phyloP scores from a whole-genome alignment of 2,113 vertebrate species.

The Colaptes auratus region DNA sequence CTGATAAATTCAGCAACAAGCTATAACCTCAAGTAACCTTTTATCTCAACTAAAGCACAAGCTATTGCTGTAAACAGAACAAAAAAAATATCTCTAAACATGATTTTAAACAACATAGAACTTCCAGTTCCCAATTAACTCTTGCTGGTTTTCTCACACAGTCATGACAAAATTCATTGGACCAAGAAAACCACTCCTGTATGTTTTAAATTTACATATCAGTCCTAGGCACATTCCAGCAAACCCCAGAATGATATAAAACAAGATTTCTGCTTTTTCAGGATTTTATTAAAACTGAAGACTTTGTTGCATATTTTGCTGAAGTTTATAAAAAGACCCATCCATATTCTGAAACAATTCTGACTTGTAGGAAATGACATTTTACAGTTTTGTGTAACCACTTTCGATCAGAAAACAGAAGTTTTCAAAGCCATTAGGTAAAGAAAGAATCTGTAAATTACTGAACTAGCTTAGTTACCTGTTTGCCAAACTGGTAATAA shows the following conservation, averaged over 20 bases:
- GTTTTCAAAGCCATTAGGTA: neutral
- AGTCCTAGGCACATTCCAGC: neutral
- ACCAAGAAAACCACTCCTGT: neutral
- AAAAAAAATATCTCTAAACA: rapidly evolving
- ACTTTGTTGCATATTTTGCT: neutral
- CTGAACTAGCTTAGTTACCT: neutral
- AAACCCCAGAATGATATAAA: neutral
- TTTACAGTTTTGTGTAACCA: neutral
- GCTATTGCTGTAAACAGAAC: neutral
- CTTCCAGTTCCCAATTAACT: neutral
- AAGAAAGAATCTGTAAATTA: neutral
- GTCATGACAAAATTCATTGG: neutral
- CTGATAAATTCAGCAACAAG: neutral
- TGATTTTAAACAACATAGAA: neutral
- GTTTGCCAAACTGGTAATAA: neutral
- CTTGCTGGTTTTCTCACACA: neutral
- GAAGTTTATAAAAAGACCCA: neutral
- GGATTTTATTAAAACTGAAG: neutral
- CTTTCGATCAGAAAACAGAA: neutral
- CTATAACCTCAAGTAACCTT: neutral
- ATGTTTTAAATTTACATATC: neutral
- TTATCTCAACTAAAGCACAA: neutral
- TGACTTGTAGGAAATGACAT: neutral
- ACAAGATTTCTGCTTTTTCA: neutral
- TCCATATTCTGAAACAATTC: neutral